Percentiles rank a stretch among this genome's conserved stretches.
phyloP scores from a whole-genome alignment of 2,113 vertebrate genomes.

The Hiodon alosoides region DNA sequence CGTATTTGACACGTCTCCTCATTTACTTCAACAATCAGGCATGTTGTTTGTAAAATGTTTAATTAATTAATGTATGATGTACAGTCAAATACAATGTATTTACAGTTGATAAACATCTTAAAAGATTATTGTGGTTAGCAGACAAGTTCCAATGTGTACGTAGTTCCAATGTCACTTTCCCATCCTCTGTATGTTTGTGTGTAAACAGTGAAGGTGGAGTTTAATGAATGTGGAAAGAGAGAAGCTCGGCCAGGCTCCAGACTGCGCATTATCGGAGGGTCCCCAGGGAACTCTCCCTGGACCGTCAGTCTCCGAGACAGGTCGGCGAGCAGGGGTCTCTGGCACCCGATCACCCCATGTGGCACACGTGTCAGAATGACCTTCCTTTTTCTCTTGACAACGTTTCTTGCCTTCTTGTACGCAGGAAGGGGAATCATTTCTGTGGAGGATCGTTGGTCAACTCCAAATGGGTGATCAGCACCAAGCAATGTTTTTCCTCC shows the following conservation, averaged over 20 bases:
- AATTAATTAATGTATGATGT: not conserved
- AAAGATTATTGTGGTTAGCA: not conserved
- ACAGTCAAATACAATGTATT: not conserved
- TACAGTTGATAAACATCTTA: not conserved
- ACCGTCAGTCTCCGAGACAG: slow-evolving; percentile 90
- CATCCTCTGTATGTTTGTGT: slow-evolving; percentile 10
- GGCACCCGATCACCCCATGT: not conserved
- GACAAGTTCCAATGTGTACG: not conserved
- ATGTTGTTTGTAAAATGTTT: not conserved
- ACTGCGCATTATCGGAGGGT: slow-evolving; percentile 71
- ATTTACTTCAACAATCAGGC: not conserved
- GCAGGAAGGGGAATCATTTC: slow-evolving; percentile 85
- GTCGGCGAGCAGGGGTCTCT: slow-evolving; percentile 51
- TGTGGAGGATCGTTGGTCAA: slow-evolving; percentile 89
- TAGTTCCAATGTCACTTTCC: not conserved
- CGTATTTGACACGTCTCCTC: not conserved
- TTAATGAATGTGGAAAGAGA: slow-evolving; percentile 80
- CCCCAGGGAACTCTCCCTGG: slow-evolving; percentile 89
- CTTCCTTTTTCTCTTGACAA: not conserved
- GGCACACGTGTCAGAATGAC: not conserved
- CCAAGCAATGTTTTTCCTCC: slow-evolving; percentile 89
- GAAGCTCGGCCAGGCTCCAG: slow-evolving; percentile 47
- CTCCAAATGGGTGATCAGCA: slow-evolving; percentile 90
- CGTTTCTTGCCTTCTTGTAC: slow-evolving; percentile 1
- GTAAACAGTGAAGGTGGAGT: slow-evolving; percentile 64